Evolutionary conservation across 1,140 invertebrate species (phyloP), one percentile per base, ranked within the genome.

Genomic region (Bursaphelenchus mucronatus): DNA sequence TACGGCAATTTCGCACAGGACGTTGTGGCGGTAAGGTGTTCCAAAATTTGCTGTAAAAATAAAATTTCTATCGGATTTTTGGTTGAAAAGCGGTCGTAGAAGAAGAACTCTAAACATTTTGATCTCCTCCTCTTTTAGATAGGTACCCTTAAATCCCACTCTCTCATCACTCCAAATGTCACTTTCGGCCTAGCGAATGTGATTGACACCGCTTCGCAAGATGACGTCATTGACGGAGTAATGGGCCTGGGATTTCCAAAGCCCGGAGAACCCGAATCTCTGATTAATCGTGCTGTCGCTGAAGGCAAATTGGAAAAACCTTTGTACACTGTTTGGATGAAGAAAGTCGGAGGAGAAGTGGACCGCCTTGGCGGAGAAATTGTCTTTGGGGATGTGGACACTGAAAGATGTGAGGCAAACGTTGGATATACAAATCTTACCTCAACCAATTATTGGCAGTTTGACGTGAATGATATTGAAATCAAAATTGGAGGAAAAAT

Each of bases 141-240:
- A 11, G 57, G 57, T 17, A 59, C 57, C 13, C 15, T 40, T 4
- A 11, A 39, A 9, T n/a, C 41, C 45, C 11, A 59, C 7, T 39
- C 40, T 11, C 41, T 59, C 40, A 2, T 30, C 11, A 59, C 57
- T n/a, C 57, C 57, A 3, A 59, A 59, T 50, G 11, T 59, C 11
- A 43, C 40, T 4, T 59, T 59, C 40, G 57, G 57, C 5, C 15
- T 59, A n/a, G 57, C 57, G 46, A 17, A 59, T 11, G 15, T 45
- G 17, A 50, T 59, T 39, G 57, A 59, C 7, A 13, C 13, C 13
- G 19, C 41, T 11, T 15, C 57, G 40, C 57, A 59, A 59, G 57
- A 13, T 17, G 57, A 59, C 7, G 57, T 59, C 11, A 59, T 59
- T 50, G 57, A 59, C 41, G 57, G 57, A 45, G 45, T 59, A 59